Base-by-base conservation (phyloP, 2,113 vertebrate genomes). In the Todiramphus chloris region DNA sequence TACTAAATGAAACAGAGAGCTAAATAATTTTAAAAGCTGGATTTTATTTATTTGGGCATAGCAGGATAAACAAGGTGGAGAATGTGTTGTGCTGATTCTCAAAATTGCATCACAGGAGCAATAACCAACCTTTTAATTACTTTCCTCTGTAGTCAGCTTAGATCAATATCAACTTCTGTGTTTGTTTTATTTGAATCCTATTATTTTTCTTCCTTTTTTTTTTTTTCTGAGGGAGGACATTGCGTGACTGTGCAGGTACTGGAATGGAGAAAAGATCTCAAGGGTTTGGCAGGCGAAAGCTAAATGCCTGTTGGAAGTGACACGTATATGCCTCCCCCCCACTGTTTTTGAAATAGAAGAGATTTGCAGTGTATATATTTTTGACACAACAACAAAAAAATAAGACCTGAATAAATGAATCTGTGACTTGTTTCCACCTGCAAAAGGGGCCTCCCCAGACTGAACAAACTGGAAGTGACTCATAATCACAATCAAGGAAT, bases 121-220 rank as follows among this genome's bases (percentile, higher is more conserved):
- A 96, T 95, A 94, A 96, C 95, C 94, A 62, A 4, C 51, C 87
- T 89, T 98, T 97, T 95, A 95, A 97, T 97, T 96, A 90, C 83
- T 95, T 96, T 96, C 56, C 78, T 97, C 90, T 96, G 92, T 86
- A 97, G 88, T 78, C 81, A 95, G 43, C 87, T 96, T 96, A 97
- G 86, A 96, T 96, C 72, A 96, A 87, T 91, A 97, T 87, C 90
- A 96, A 70, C 31, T 92, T 83, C 85, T 92, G 82, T 86, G 70
- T 91, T 88, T 84, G 30, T 72, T 96, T 97, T 93, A 95, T 92
- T 96, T 75, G 33, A 95, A 89, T 77, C 14, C 8, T 78, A 50
- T 93, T 95, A 18, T 94, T 96, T 91, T 83, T 88, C 10, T 39
- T 27, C 27, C 37, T 20, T 46, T 17, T 46, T 46, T 46, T 75